A percentile compares a stretch with the other conserved stretches of the same genome.
phyloP scores from a whole-genome alignment of 2,797 vertebrate genomes.

The Aeoliscus strigatus region DNA sequence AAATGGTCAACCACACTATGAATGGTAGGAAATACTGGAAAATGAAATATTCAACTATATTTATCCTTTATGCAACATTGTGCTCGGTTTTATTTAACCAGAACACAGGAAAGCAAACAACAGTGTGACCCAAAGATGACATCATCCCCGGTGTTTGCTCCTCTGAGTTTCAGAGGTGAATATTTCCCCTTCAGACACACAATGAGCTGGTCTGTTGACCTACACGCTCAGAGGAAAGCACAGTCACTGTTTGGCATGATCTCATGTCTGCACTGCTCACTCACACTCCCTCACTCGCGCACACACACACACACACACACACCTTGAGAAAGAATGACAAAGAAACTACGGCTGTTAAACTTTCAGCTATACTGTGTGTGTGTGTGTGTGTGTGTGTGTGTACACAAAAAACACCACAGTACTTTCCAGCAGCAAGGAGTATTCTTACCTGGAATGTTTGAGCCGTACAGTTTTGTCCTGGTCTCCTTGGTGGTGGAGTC shows the following conservation, averaged over 20 bases:
- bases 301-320: conserved; percentile 9
- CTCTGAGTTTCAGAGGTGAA: conserved; percentile 40
- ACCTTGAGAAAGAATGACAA: background rate
- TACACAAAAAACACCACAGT: conserved; percentile 6
- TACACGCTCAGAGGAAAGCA: conserved; percentile 19
- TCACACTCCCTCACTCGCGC: conserved; percentile 4
- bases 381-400: background rate
- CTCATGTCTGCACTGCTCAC: conserved; percentile 50
- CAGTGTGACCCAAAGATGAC: conserved; percentile 20
- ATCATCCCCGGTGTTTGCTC: conserved; percentile 28
- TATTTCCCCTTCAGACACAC: conserved; percentile 41
- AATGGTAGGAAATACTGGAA: background rate
- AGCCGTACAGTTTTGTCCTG: conserved; percentile 6
- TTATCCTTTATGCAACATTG: too few relatives aligned
- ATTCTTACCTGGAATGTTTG: conserved; percentile 37
- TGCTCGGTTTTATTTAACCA: too few relatives aligned
- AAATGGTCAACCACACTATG: conserved; percentile 11
- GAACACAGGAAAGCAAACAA: conserved; percentile 13
- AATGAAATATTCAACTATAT: background rate
- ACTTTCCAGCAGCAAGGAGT: conserved; percentile 8
- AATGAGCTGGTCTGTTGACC: conserved; percentile 20
- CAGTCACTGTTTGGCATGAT: conserved; percentile 43
- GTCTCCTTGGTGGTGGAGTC: too few relatives aligned
- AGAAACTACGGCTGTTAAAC: background rate
- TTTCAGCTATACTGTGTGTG: background rate